A percentile compares a stretch with the other conserved stretches of the same genome.
Evolutionary conservation across 1,140 invertebrate genomes (phyloP).

Genomic region (Psix sp.): DNA sequence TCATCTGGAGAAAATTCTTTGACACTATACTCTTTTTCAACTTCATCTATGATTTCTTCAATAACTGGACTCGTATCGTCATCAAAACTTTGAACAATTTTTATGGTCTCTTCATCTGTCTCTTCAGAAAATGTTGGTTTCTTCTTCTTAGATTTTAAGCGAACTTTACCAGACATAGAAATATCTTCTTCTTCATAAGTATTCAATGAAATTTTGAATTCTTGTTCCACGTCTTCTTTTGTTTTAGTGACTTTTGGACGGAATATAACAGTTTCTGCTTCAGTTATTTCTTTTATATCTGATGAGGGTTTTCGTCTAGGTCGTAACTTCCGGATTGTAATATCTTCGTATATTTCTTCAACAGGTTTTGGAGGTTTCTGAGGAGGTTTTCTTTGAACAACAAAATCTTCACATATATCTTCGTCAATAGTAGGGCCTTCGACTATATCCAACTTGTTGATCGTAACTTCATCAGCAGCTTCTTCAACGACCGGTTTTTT

Average conservation of each 20-base stretch:
- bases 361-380: conserved; percentile 61
- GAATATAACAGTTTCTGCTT: conserved; percentile 86
- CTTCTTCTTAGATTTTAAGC: conserved; percentile 83
- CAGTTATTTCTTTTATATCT: conserved; percentile 82
- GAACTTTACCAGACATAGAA: conserved; percentile 88
- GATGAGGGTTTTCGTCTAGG: conserved; percentile 79
- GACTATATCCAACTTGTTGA: conserved; percentile 72
- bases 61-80: conserved; percentile 81
- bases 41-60: conserved; percentile 83
- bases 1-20: conserved; percentile 79
- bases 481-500: conserved; percentile 60
- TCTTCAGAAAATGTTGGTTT: conserved; percentile 84
- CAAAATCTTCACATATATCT: conserved; percentile 73
- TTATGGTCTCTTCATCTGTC: conserved; percentile 83
- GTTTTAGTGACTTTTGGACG: conserved; percentile 83
- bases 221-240: conserved; percentile 90
- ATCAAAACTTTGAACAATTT: conserved; percentile 83
- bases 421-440: conserved; percentile 50
- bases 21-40: conserved; percentile 79
- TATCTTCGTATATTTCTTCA: conserved; percentile 84
- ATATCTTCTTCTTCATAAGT: conserved; percentile 91
- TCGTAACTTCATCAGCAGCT: conserved; percentile 52
- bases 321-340: conserved; percentile 84
- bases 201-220: conserved; percentile 89
- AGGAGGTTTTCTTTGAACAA: conserved; percentile 63